A percentile compares a stretch with the other conserved stretches of the same genome.
These are phyloP conservation scores for Jordanella pulchra DNA, from an alignment of 2,797 vertebrate species.

Conservation along the genomic window DNA sequence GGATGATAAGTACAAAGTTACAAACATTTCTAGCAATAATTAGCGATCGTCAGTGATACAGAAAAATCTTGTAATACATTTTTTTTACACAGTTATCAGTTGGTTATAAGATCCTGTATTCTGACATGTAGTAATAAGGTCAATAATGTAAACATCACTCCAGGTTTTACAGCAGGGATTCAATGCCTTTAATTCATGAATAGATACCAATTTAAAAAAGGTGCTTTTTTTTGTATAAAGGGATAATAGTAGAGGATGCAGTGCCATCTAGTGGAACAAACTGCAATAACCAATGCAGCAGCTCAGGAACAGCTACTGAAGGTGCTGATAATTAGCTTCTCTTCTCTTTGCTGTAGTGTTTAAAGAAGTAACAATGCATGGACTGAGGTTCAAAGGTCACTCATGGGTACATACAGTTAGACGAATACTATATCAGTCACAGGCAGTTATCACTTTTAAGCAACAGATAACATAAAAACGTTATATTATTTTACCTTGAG, in stretches of 20 bases:
- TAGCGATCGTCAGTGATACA: conserved; percentile 30
- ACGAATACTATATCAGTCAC: background rate
- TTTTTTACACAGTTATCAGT: background rate
- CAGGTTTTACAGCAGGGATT: conserved; percentile 8
- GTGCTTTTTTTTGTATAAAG: background rate
- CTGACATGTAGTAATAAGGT: background rate
- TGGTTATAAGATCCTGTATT: background rate
- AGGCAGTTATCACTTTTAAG: background rate
- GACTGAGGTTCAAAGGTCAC: background rate
- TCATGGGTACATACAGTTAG: background rate
- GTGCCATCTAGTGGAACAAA: background rate
- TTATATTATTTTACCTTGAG: background rate
- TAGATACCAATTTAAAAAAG: too few relatives aligned
- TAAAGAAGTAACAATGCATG: background rate
- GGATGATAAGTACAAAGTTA: conserved; percentile 31
- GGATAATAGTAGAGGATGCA: background rate
- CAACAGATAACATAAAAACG: background rate
- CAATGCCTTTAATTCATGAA: conserved; percentile 1
- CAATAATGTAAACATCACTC: conserved; percentile 18
- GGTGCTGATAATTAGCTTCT: background rate
- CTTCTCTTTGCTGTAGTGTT: background rate
- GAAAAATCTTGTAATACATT: conserved; percentile 10
- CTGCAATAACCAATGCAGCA: background rate
- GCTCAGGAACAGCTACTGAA: background rate
- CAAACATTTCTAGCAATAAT: conserved; percentile 26